phyloP scores from a whole-genome alignment of 2,888 invertebrate genomes.

The Boloria euphrosyne region DNA sequence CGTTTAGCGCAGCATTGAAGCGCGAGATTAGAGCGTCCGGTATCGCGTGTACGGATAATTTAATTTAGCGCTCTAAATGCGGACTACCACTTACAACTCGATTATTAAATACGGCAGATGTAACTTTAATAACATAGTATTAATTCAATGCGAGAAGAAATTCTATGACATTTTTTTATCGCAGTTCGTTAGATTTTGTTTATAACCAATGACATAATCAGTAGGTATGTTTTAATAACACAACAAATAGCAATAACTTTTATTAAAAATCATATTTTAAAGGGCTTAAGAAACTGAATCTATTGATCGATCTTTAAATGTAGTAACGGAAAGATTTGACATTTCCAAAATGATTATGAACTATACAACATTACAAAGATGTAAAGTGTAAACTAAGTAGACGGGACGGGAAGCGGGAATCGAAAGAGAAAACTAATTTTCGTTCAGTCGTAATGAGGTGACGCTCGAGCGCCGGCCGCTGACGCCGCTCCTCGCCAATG shows the following conservation, averaged over 20 bases:
- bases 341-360: slow-evolving; percentile 42
- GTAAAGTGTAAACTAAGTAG: slow-evolving; percentile 47
- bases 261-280: neutral
- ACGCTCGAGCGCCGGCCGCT: slow-evolving; percentile 75
- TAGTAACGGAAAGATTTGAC: neutral
- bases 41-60: slow-evolving; percentile 13
- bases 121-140: neutral
- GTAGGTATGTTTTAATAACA: slow-evolving; percentile 20
- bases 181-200: neutral
- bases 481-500: slow-evolving; percentile 79
- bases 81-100: slow-evolving; percentile 13
- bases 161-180: no score
- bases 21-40: slow-evolving; percentile 16
- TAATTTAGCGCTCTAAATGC: slow-evolving; percentile 25
- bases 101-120: neutral
- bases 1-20: slow-evolving; percentile 43
- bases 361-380: slow-evolving; percentile 41
- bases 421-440: slow-evolving; percentile 43
- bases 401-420: slow-evolving; percentile 44
- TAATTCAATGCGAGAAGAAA: neutral
- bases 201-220: neutral
- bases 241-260: slow-evolving; percentile 12
- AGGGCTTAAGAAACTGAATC: neutral
- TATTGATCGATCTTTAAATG: neutral
- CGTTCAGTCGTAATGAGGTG: slow-evolving; percentile 70